Evolutionary conservation across 2,797 vertebrate genomes (phyloP), one percentile per base, ranked within the genome.

Genomic region (Nothura maculosa): DNA sequence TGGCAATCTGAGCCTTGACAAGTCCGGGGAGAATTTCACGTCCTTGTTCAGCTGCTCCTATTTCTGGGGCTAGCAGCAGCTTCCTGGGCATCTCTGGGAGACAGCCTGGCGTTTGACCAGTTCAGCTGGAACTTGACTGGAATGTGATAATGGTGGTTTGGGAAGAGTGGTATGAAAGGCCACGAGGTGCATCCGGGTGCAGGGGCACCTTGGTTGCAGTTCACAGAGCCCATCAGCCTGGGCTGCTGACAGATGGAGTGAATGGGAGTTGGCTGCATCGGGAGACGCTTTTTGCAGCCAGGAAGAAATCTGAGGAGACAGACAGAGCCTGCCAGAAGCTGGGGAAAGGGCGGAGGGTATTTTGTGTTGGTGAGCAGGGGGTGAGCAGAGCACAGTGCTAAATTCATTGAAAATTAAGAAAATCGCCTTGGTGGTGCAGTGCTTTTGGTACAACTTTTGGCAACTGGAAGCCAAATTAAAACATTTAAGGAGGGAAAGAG

Each of bases 201-300:
- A 50, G 24, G 62, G 30, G 13, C 38, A 21, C 87, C 54, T 87
- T 87, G 81, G 74, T 91, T 85, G 92, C 54, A 80, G 81, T 92
- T 94, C 10, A 6, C 64, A 86, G 86, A 60, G 36, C 87, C 87
- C 25, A 7, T 97, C 95, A 87, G 30, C 6, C 72, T 91, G 50
- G 27, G 61, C 36, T 82, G 69, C 81, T 94, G 95, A 90, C 96
- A 96, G 96, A 94, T 93, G 96, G 93, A 96, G 88, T 81, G 80
- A 94, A 69, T 74, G 74, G 90, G 89, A 87, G 76, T 27, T 36
- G 91, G 24, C 63, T 27, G 88, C 96, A 93, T 92, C 90, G 89
- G 94, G 91, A 97, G 83, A 66, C 90, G 92, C 86, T 90, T 92
- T 91, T 91, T 43, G 60, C 89, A 94, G 95, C 87, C 85, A 50